Base-by-base conservation (phyloP, 2,113 vertebrate genomes). In the Ochotona curzoniae region DNA sequence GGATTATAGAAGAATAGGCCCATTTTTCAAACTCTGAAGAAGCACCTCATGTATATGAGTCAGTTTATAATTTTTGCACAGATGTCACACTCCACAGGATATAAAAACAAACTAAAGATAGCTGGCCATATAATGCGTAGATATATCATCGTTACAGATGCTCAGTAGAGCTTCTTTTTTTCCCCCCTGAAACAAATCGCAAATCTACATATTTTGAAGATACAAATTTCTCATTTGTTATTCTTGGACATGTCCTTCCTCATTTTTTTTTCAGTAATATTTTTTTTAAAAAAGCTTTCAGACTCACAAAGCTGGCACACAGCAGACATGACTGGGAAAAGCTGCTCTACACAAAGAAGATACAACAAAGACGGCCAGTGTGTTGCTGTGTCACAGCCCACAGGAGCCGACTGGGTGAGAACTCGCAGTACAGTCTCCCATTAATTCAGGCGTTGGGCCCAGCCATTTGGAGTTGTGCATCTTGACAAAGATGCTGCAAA, bases 1-100 rank as follows among this genome's bases (percentile, higher is more conserved):
- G 81, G 93, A 95, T 94, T 96, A 51, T 51, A 81, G 70, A 21
- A 96, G 96, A 94, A 85, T 89, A 96, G 83, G 28, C 60, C 87
- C 67, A 91, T 93, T 26, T 89, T 95, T 73, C 66, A 88, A 97
- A 94, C 90, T 95, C 61, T 96, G 86, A 87, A 94, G 96, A 98
- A 97, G 96, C 94, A 97, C 81, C 89, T 98, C 96, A 87, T 97
- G 97, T 97, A 97, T 93, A 97, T 96, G 97, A 98, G 97, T 98
- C 97, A 98, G 97, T 98, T 98, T 96, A 97, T 98, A 98, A 98
- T 98, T 98, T 98, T 96, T 96, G 97, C 98, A 97, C 98, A 98
- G 98, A 98, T 98, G 98, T 97, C 97, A 97, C 96, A 98, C 98
- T 98, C 98, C 97, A 97, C 97, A 95, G 97, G 98, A 98, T 97